A percentile compares a stretch with the other conserved stretches of the same genome.
Evolutionary conservation across 2,797 vertebrate species (phyloP).

Genomic region (Huso huso): DNA sequence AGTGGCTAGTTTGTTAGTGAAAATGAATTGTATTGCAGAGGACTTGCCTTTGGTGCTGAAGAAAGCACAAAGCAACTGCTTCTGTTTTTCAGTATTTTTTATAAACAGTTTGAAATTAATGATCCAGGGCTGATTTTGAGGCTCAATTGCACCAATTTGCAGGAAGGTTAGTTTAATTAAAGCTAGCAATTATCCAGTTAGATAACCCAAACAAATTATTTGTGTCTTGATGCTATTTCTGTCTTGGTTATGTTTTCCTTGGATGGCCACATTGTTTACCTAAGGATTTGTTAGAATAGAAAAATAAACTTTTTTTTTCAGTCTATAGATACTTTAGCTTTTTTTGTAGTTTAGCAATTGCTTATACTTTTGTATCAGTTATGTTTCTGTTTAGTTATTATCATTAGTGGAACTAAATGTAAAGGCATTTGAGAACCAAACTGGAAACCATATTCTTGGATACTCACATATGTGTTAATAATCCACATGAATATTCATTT

Average conservation of each 20-base stretch:
- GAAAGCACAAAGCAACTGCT: background rate
- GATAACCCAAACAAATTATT: background rate
- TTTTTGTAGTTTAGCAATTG: no score
- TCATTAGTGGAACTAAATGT: no score
- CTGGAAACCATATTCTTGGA: no score
- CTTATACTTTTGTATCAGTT: no score
- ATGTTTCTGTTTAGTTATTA: no score
- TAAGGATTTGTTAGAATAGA: background rate
- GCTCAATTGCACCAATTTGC: background rate
- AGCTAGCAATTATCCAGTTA: slow-evolving; percentile 1
- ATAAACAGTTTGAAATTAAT: background rate
- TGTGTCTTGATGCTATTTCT: slow-evolving; percentile 1
- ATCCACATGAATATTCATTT: no score
- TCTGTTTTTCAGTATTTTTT: background rate
- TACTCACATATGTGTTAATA: no score
- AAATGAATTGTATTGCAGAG: no score
- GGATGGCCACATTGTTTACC: background rate
- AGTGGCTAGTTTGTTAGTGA: no score
- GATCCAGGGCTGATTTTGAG: background rate
- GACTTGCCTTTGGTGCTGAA: no score
- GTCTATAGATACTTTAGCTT: no score
- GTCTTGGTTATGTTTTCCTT: background rate
- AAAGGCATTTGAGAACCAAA: no score
- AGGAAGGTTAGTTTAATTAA: slow-evolving; percentile 7
- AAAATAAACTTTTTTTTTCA: background rate